phyloP scores from a whole-genome alignment of 2,113 vertebrate genomes.

The Thamnophis sirtalis region DNA sequence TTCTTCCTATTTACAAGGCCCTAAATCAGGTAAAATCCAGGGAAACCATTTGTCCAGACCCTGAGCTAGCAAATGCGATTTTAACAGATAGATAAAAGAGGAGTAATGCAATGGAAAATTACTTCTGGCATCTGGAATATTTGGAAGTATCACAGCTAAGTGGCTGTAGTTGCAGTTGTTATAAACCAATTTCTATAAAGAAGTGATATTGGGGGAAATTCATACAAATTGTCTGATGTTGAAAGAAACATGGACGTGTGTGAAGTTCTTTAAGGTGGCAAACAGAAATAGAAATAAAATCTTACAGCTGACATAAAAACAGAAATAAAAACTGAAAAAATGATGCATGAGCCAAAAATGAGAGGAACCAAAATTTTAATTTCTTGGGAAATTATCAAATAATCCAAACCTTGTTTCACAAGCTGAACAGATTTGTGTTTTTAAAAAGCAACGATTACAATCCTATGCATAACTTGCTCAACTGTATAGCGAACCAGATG shows the following conservation, averaged over 20 bases:
- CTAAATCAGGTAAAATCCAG: slow-evolving; percentile 22
- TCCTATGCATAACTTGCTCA: not conserved
- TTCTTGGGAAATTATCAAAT: not conserved
- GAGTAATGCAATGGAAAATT: slow-evolving; percentile 43
- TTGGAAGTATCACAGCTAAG: slow-evolving; percentile 53
- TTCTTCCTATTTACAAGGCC: not conserved
- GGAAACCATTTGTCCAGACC: slow-evolving; percentile 33
- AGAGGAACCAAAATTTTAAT: not conserved
- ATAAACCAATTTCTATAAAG: slow-evolving; percentile 6
- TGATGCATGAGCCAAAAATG: not conserved
- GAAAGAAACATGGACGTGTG: not conserved
- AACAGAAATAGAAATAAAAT: not conserved
- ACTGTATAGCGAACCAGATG: not conserved
- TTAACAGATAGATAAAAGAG: slow-evolving; percentile 42
- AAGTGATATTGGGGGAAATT: not conserved
- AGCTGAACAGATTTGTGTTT: not conserved
- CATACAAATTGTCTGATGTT: slow-evolving; percentile 9
- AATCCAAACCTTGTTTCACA: not conserved
- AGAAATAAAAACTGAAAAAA: not conserved
- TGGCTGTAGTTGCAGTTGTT: not conserved
- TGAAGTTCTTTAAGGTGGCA: not conserved
- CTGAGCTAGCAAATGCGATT: slow-evolving; percentile 38
- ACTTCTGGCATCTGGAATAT: slow-evolving; percentile 45
- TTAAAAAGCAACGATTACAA: not conserved
- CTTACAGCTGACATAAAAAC: not conserved